Percentiles rank a stretch among this genome's conserved stretches.
Evolutionary conservation across 1,140 invertebrate species (phyloP).

Genomic region (Chymomyza costata): DNA sequence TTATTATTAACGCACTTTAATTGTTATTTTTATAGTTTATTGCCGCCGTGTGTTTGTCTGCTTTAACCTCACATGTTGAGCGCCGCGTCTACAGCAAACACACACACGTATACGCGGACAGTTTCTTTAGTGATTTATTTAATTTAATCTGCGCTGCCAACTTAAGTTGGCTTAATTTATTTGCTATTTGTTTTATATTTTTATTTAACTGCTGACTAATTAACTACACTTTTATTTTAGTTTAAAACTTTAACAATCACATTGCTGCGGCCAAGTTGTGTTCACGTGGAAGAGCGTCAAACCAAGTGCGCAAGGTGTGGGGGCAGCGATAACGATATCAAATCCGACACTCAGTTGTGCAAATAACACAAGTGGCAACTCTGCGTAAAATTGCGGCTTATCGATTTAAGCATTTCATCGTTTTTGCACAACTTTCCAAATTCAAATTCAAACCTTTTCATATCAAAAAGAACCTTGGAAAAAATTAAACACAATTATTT

Average conservation of each 20-base stretch:
- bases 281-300: constrained; percentile 61
- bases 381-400: no score
- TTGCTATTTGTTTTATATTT: constrained; percentile 3
- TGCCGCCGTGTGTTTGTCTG: constrained; percentile 53
- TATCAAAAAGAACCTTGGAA: no score
- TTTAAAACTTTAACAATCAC: constrained; percentile 53
- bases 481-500: no score
- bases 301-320: no score
- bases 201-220: constrained; percentile 12
- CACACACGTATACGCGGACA: no score
- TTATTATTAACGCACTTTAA: constrained; percentile 7
- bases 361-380: no score
- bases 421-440: no score
- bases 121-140: constrained; percentile 4
- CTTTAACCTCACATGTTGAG: constrained; percentile 72
- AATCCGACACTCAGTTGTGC: no score
- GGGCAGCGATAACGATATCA: no score
- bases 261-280: constrained; percentile 47
- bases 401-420: no score
- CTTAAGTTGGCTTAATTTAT: no score
- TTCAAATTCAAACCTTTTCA: no score
- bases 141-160: constrained; percentile 3
- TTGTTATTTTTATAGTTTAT: constrained; percentile 28
- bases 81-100: constrained; percentile 55
- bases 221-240: constrained; percentile 34